Evolutionary conservation across 2,797 vertebrate genomes (phyloP).

Genomic region (Dicrostonyx torquatus): DNA sequence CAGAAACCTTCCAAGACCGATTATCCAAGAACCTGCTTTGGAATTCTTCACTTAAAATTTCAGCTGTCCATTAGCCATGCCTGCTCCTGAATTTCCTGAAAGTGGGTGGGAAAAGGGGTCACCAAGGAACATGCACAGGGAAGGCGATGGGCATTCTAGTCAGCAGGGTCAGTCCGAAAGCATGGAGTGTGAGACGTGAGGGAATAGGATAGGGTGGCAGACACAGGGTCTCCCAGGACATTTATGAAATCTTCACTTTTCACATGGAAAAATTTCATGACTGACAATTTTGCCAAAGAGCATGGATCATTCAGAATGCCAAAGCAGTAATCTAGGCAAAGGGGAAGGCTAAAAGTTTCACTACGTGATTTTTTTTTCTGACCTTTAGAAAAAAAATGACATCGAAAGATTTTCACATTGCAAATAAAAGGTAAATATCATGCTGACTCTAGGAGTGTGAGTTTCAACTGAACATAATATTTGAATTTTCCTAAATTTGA

Average conservation of each 20-base stretch:
- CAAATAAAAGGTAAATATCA: neutral
- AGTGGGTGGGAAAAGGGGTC: neutral
- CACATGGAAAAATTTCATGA: neutral
- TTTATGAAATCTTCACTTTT: neutral
- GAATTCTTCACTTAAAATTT: neutral
- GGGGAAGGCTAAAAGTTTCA: neutral
- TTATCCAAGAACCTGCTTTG: neutral
- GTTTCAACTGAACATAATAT: slow-evolving; percentile 28
- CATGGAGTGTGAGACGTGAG: too few relatives aligned
- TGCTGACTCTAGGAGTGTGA: neutral
- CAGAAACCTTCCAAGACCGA: neutral
- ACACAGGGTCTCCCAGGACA: neutral
- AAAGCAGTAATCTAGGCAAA: neutral
- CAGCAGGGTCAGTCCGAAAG: neutral
- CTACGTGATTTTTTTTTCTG: neutral
- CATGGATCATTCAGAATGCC: neutral
- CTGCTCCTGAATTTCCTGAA: neutral
- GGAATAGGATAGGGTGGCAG: rapidly evolving
- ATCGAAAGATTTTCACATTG: neutral
- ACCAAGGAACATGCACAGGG: too few relatives aligned
- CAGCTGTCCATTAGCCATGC: neutral
- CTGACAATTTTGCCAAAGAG: neutral
- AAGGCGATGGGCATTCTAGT: neutral
- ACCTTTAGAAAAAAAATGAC: neutral
- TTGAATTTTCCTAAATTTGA: slow-evolving; percentile 44